phyloP scores from a whole-genome alignment of 2,113 vertebrate genomes.

The Abramis brama region DNA sequence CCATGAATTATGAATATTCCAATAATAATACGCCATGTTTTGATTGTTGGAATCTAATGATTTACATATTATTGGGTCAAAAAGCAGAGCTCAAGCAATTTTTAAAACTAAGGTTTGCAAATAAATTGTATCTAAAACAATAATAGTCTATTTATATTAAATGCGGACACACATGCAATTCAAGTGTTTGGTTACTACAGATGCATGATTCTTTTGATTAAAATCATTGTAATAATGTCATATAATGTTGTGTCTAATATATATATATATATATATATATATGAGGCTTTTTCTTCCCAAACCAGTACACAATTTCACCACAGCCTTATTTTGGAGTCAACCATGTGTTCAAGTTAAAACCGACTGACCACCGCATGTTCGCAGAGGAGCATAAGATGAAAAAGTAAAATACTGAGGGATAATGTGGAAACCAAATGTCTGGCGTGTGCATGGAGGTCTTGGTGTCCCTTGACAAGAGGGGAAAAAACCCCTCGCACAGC shows the following conservation, averaged over 20 bases:
- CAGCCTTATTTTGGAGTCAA: conserved; percentile 1
- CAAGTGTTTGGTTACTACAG: not conserved
- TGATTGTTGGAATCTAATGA: not conserved
- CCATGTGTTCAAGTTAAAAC: conserved; percentile 7
- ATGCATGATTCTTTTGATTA: not conserved
- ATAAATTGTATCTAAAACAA: not conserved
- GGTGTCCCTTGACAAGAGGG: conserved; percentile 29
- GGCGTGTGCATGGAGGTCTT: conserved; percentile 7
- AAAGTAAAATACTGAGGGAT: not conserved
- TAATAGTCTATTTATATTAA: not conserved
- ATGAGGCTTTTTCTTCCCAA: not conserved
- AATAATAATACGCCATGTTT: not conserved
- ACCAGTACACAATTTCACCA: not conserved
- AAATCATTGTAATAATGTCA: not conserved
- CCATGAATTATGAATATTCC: no score
- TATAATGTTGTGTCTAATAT: no score
- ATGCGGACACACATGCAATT: not conserved
- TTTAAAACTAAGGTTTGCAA: no score
- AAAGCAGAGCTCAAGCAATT: no score
- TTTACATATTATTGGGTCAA: not conserved
- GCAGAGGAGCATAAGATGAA: not conserved
- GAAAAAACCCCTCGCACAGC: conserved; percentile 5
- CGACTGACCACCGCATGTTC: not conserved
- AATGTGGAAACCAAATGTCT: conserved; percentile 10
- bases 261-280: no score